Evolutionary conservation across 2,113 vertebrate genomes (phyloP).

Genomic region (Phylloscopus trochilus): DNA sequence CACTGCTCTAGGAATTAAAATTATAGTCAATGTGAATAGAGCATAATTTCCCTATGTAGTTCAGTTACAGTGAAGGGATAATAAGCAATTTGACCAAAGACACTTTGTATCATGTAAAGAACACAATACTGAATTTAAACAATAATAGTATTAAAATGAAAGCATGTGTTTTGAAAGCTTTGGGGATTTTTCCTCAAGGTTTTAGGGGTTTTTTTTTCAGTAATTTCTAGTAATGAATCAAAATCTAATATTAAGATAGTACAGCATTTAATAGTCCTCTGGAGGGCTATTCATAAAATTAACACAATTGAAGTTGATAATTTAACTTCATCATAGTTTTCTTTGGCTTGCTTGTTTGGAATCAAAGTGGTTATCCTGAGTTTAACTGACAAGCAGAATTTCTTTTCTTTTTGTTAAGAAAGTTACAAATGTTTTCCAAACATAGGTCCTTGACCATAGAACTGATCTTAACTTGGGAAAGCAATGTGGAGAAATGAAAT

Average conservation of each 20-base stretch:
- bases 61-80: slow-evolving; percentile 18
- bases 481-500: background rate
- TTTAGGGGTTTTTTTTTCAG: background rate
- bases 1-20: slow-evolving; percentile 1
- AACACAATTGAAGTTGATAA: background rate
- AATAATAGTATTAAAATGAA: background rate
- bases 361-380: background rate
- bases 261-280: background rate
- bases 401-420: background rate
- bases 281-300: background rate
- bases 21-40: background rate
- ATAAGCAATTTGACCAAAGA: background rate
- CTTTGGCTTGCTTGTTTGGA: background rate
- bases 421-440: background rate
- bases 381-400: background rate
- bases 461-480: background rate
- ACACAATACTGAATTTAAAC: background rate
- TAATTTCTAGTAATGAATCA: background rate
- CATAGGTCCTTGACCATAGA: background rate
- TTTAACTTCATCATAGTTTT: background rate
- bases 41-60: background rate
- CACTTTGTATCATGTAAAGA: background rate
- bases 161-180: background rate
- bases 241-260: background rate
- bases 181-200: background rate